A percentile compares a stretch with the other conserved stretches of the same genome.
These are phyloP conservation scores for Toxostoma redivivum DNA, from an alignment of 2,113 vertebrate genomes.

Conservation along the genomic window DNA sequence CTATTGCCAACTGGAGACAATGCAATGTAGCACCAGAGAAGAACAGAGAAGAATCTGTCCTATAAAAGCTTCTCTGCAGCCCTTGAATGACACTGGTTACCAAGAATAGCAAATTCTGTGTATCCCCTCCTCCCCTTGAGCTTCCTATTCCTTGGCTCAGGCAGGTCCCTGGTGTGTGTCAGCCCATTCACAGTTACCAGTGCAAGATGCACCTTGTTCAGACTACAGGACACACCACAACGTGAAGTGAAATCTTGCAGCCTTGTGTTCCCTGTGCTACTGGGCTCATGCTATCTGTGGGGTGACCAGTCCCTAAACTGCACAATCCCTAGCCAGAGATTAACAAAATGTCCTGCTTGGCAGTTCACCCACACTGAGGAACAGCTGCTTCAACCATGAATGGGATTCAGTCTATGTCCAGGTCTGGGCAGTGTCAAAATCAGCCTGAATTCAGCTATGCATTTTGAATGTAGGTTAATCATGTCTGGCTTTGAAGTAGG, in stretches of 20 bases:
- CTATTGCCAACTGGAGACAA: not conserved
- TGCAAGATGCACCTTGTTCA: not conserved
- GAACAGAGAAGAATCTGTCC: not conserved
- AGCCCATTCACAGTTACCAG: fast-evolving
- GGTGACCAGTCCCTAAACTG: not conserved
- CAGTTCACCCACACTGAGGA: not conserved
- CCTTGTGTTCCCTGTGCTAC: not conserved
- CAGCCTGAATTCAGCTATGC: not conserved
- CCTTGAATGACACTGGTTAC: not conserved
- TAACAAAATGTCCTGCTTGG: not conserved
- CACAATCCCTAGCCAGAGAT: not conserved
- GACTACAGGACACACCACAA: not conserved
- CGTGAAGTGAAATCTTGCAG: not conserved
- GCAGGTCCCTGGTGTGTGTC: fast-evolving
- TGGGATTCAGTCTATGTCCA: fast-evolving
- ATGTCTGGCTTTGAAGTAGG: not conserved
- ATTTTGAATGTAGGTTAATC: not conserved
- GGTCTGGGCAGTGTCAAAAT: not conserved
- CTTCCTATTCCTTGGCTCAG: not conserved
- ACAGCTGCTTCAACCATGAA: not conserved
- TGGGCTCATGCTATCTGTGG: fast-evolving
- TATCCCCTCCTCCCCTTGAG: not conserved
- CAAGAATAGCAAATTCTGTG: not conserved
- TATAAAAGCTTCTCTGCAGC: fast-evolving
- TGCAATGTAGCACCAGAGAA: not conserved